Percentiles rank a stretch among this genome's conserved stretches.
phyloP scores from a whole-genome alignment of 2,113 vertebrate genomes.

The Ifrita kowaldi region DNA sequence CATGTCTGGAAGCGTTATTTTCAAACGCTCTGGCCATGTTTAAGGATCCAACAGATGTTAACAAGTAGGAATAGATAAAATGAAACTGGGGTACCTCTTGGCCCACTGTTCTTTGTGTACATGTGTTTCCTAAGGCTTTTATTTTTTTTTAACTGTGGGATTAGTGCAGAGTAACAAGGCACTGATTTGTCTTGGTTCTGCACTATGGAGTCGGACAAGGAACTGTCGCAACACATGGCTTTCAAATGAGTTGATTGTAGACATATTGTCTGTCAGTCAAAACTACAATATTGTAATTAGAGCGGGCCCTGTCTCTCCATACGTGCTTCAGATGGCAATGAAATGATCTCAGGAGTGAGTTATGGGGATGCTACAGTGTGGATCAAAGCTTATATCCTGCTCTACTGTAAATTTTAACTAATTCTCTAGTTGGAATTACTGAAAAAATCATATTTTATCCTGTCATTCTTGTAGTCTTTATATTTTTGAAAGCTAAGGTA shows the following conservation, averaged over 20 bases:
- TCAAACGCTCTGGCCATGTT: background rate
- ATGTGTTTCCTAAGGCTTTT: background rate
- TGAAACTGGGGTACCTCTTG: background rate
- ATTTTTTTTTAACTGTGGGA: background rate
- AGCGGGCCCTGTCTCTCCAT: constrained; percentile 33
- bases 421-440: background rate
- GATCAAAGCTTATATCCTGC: background rate
- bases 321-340: constrained; percentile 51
- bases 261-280: constrained; percentile 62
- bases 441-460: background rate
- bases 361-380: background rate
- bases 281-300: constrained; percentile 55
- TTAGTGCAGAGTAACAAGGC: background rate
- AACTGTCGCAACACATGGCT: constrained; percentile 51
- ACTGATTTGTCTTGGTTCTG: background rate
- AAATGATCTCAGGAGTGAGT: background rate
- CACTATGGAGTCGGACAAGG: constrained; percentile 11
- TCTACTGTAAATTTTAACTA: background rate
- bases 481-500: background rate
- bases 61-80: background rate
- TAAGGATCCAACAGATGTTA: background rate
- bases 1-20: background rate
- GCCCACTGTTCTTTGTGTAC: background rate
- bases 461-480: background rate
- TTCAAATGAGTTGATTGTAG: constrained; percentile 44